phyloP scores from a whole-genome alignment of 1,140 invertebrate genomes.

The Phenacoccus solenopsis region DNA sequence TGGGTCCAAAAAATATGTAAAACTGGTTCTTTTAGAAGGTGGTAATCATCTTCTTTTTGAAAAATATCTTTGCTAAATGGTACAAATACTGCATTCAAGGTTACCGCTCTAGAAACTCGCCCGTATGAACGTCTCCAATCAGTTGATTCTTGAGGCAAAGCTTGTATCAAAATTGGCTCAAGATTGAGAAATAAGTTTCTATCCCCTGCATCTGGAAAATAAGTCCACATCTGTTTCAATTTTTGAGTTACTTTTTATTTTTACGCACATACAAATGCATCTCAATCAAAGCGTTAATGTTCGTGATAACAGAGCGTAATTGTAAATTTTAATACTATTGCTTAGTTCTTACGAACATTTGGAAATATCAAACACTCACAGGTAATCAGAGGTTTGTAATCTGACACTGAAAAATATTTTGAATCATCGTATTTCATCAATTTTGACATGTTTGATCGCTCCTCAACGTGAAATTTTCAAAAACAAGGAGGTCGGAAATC shows the following conservation, averaged over 20 bases:
- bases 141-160: slow-evolving; percentile 67
- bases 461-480: no score
- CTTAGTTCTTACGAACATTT: no score
- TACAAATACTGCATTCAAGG: slow-evolving; percentile 70
- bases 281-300: no score
- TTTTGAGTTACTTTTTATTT: no score
- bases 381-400: slow-evolving; percentile 23
- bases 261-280: no score
- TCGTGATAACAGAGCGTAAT: no score
- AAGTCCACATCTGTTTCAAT: background rate
- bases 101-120: slow-evolving; percentile 64
- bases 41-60: slow-evolving; percentile 49
- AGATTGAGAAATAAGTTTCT: slow-evolving; percentile 71
- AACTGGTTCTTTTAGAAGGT: slow-evolving; percentile 71
- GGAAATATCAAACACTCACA: no score
- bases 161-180: slow-evolving; percentile 57
- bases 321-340: no score
- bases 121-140: slow-evolving; percentile 83
- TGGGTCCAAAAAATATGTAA: slow-evolving; percentile 93
- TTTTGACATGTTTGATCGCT: background rate
- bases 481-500: no score
- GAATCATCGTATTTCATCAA: background rate
- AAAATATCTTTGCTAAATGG: slow-evolving; percentile 60
- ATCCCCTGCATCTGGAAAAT: slow-evolving; percentile 67
- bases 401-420: slow-evolving; percentile 15